phyloP scores from a whole-genome alignment of 2,113 vertebrate species.

The Oceanites oceanicus region DNA sequence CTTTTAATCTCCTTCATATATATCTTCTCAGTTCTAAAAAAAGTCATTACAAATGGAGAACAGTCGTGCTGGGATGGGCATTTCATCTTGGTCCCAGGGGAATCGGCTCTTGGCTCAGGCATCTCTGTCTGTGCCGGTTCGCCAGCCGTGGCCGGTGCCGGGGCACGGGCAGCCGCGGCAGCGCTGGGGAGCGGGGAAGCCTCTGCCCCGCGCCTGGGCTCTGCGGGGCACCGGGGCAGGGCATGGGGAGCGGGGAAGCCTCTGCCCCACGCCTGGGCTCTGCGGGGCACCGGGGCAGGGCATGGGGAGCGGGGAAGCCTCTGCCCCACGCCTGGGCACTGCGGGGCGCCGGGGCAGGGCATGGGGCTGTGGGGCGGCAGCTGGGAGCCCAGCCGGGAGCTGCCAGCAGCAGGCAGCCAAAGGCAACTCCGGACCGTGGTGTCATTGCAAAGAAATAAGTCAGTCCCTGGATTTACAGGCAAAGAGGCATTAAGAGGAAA shows the following conservation, averaged over 20 bases:
- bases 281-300: neutral
- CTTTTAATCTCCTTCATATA: neutral
- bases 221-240: neutral
- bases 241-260: neutral
- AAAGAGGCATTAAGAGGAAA: neutral
- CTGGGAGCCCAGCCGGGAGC: neutral
- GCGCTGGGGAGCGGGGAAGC: neutral
- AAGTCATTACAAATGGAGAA: neutral
- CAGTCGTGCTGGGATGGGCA: neutral
- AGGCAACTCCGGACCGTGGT: too few species aligned
- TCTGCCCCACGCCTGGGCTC: rapidly evolving
- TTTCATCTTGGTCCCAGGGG: neutral
- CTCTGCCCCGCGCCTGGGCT: neutral
- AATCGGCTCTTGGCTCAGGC: rapidly evolving
- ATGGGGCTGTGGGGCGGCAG: neutral
- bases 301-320: rapidly evolving
- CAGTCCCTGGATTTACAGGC: too few species aligned
- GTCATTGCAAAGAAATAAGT: neutral
- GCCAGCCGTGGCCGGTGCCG: neutral
- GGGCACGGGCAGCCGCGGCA: rapidly evolving
- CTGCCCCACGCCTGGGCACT: neutral
- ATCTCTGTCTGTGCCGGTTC: rapidly evolving
- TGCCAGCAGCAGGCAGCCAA: neutral
- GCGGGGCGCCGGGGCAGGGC: neutral
- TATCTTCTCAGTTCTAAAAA: neutral